A percentile compares a stretch with the other conserved stretches of the same genome.
These are phyloP conservation scores for Dicycla oo DNA, from an alignment of 2,888 invertebrate genomes.

Conservation along the genomic window DNA sequence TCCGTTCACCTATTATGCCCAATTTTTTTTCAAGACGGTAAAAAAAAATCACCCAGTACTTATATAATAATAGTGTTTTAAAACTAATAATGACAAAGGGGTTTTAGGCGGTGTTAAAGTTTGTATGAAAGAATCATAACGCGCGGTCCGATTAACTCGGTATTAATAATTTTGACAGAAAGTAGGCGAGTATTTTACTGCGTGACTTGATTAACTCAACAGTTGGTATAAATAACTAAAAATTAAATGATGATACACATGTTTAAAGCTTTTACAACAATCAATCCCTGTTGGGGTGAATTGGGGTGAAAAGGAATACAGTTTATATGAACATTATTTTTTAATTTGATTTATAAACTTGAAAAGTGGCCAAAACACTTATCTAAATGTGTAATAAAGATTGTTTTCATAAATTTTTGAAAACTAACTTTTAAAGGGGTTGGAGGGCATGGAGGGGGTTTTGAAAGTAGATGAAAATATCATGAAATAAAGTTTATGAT, in stretches of 20 bases:
- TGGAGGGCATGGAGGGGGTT: too few species aligned
- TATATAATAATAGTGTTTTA: too few species aligned
- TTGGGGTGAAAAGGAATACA: neutral
- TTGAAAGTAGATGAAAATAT: neutral
- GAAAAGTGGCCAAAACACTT: neutral
- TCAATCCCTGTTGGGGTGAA: neutral
- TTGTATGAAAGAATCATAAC: neutral
- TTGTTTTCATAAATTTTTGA: neutral
- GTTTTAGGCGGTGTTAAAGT: neutral
- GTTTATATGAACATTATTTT: neutral
- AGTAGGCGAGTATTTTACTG: neutral
- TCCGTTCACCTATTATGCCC: too few species aligned
- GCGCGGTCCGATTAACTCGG: neutral
- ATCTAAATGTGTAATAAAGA: neutral
- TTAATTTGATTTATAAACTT: neutral
- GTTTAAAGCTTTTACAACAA: neutral
- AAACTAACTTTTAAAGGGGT: neutral
- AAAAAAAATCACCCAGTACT: too few species aligned
- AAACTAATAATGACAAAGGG: neutral
- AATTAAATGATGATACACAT: neutral
- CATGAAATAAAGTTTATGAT: neutral
- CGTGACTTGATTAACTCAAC: neutral
- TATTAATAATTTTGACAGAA: neutral
- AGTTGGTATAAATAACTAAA: neutral
- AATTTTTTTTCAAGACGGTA: too few species aligned